A percentile compares a stretch with the other conserved stretches of the same genome.
These are phyloP conservation scores for Heteromurus nitidus DNA, from an alignment of 2,888 invertebrate genomes.

Conservation along the genomic window DNA sequence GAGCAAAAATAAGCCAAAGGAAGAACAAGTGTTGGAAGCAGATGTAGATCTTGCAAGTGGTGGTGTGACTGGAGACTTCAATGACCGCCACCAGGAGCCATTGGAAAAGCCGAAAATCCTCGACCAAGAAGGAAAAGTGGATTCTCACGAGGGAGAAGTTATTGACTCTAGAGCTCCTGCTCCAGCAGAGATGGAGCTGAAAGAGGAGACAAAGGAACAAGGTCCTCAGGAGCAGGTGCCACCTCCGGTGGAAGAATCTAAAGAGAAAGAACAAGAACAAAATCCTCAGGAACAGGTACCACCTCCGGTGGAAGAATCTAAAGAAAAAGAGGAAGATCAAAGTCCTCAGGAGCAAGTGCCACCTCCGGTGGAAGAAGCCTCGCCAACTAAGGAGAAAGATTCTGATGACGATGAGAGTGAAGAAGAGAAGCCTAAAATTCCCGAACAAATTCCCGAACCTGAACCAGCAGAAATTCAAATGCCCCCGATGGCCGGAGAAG, in stretches of 20 bases:
- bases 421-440: no score
- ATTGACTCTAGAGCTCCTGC: background rate
- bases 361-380: background rate
- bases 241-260: background rate
- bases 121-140: background rate
- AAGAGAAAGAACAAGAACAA: no score
- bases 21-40: background rate
- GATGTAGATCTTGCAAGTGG: background rate
- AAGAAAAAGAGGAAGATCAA: no score
- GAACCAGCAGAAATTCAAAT: background rate
- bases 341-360: background rate
- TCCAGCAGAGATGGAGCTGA: background rate
- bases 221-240: background rate
- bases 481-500: background rate
- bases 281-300: background rate
- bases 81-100: background rate
- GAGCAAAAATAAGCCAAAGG: background rate
- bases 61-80: background rate
- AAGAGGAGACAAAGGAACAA: background rate
- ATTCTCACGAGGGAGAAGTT: background rate
- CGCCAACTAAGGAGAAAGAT: no score
- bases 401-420: no score
- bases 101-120: background rate
- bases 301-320: background rate
- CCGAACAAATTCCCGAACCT: no score